phyloP scores from a whole-genome alignment of 2,888 invertebrate species.

The Heliconius charithonia region DNA sequence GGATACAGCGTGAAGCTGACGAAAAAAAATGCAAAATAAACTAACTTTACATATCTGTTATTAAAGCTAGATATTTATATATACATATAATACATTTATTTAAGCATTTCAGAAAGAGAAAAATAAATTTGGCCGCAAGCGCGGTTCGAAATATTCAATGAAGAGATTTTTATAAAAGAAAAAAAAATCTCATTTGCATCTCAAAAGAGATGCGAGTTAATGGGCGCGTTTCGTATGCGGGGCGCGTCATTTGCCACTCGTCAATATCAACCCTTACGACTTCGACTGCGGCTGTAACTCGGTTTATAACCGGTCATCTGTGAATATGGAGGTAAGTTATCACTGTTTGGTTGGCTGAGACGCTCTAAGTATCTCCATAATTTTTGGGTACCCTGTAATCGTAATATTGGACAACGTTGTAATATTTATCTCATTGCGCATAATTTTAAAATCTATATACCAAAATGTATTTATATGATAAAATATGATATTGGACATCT shows the following conservation, averaged over 20 bases:
- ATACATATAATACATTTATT: slow-evolving; percentile 52
- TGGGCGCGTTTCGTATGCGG: slow-evolving; percentile 73
- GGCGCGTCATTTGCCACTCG: slow-evolving; percentile 75
- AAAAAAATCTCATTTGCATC: slow-evolving; percentile 79
- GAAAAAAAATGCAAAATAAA: no score
- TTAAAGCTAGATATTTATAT: neutral
- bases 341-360: neutral
- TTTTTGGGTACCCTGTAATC: no score
- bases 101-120: slow-evolving; percentile 59
- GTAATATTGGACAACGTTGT: no score
- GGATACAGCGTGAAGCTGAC: no score
- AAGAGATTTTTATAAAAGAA: slow-evolving; percentile 71
- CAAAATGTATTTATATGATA: no score
- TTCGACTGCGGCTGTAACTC: slow-evolving; percentile 57
- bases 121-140: slow-evolving; percentile 74
- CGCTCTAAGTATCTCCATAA: slow-evolving; percentile 6
- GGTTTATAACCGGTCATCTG: slow-evolving; percentile 50
- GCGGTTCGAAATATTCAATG: slow-evolving; percentile 78
- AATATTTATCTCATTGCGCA: neutral
- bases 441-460: no score
- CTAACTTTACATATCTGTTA: slow-evolving; percentile 7
- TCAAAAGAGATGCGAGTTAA: slow-evolving; percentile 80
- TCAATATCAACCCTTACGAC: slow-evolving; percentile 71
- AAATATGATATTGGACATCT: no score
- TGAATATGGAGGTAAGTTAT: slow-evolving; percentile 5